Evolutionary conservation across 2,797 vertebrate genomes (phyloP), one percentile per base, ranked within the genome.

Genomic region (Xiphophorus birchmanni): DNA sequence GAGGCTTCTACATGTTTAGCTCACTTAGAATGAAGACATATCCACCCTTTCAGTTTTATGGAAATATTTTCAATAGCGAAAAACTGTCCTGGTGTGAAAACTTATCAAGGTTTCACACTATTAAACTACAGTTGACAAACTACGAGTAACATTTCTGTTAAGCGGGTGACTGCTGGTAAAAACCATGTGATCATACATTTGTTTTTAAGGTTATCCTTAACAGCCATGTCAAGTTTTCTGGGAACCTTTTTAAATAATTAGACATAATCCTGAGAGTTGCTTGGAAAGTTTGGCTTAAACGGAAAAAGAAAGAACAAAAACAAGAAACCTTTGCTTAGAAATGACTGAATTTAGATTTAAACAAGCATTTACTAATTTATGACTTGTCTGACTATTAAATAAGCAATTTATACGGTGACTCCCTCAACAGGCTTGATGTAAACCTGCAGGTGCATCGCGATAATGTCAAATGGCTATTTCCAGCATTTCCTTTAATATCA

Each of bases 401-500:
- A 29, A 75, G 48, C 37, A 60, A 32, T 54, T 71, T 15, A 44
- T 44, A 8, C 2, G 2, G 67, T 44, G 23, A 71, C 67, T 63
- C 42, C 60, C 48, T 72, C 44, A 15, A 29, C 9, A 54, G 29
- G 58, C n/a, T 78, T 80, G 21, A 48, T 82, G 42, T 45, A 54
- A 80, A 79, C 29, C 18, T n/a, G 75, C 74, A 80, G 76, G 63
- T 82, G 74, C 26, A 18, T 17, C 7, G 72, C n/a, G 54, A 78
- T 86, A 67, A 83, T 73, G 80, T 86, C 73, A 90, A 81, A 89
- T 76, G 2, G 58, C 77, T 56, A 73, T 82, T 86, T 78, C 58
- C 79, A 75, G 63, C 77, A 63, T 86, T 88, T 88, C 84, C 54
- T 73, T 32, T 67, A 74, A 82, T 80, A 75, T 88, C 86, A 81